Conservation (phyloP, 2,113 vertebrate genomes). For the Diadophis punctatus region DNA sequence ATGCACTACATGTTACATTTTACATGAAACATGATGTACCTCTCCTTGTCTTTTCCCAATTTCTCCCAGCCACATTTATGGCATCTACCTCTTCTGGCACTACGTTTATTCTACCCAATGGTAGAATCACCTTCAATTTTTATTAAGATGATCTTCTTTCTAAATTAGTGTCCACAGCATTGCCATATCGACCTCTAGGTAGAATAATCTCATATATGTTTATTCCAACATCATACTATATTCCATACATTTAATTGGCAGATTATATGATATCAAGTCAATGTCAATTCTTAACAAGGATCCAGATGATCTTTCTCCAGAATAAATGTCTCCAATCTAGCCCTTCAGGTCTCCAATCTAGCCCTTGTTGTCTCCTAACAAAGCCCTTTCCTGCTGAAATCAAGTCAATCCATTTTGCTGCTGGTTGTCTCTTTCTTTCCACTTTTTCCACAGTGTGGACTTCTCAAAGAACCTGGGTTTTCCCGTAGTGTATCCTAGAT, state of each 20-base stretch:
- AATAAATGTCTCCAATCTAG: neutral
- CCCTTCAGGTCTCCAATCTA: neutral
- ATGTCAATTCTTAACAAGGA: neutral
- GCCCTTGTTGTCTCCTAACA: too few relatives aligned
- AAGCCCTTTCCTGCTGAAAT: neutral
- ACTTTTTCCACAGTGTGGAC: neutral
- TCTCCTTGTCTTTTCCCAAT: neutral
- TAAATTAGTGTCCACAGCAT: neutral
- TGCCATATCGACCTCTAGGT: neutral
- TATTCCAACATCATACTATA: neutral
- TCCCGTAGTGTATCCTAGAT: neutral
- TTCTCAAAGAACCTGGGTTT: neutral
- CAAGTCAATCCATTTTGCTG: neutral
- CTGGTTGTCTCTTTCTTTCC: neutral
- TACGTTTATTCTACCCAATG: neutral
- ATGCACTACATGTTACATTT: neutral
- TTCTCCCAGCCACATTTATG: neutral
- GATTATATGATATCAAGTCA: neutral
- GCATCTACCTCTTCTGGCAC: neutral
- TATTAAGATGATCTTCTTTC: neutral
- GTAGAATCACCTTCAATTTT: neutral
- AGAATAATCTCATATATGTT: neutral
- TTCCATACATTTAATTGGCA: neutral
- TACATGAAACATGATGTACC: neutral
- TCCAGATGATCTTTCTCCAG: neutral